Evolutionary conservation across 2,888 invertebrate species (phyloP).

Genomic region (Pammene fasciana): DNA sequence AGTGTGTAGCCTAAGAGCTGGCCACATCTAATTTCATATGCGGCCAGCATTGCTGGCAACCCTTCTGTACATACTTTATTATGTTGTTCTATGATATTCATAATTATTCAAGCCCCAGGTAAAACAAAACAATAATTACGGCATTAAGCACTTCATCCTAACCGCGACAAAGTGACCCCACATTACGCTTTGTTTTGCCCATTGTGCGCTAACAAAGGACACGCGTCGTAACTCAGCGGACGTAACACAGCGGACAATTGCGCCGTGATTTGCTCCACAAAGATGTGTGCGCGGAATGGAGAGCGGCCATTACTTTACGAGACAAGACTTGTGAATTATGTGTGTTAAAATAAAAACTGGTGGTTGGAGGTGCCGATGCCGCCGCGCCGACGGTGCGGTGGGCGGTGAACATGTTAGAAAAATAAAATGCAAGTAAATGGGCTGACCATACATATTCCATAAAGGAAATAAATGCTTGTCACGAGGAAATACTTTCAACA

Average conservation of each 20-base stretch:
- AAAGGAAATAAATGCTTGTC: no score
- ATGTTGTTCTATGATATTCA: neutral
- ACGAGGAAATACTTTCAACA: no score
- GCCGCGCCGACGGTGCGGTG: no score
- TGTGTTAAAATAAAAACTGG: neutral
- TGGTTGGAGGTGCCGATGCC: neutral
- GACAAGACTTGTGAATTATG: slow-evolving; percentile 2
- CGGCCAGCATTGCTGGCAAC: neutral
- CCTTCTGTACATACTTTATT: neutral
- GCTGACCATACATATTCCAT: no score
- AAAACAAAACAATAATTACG: slow-evolving; percentile 28
- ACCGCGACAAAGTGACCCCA: slow-evolving; percentile 19
- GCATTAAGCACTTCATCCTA: slow-evolving; percentile 18
- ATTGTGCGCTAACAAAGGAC: slow-evolving; percentile 33
- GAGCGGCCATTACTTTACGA: neutral
- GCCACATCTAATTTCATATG: neutral
- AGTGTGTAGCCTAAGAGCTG: no score
- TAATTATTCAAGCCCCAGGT: slow-evolving; percentile 3
- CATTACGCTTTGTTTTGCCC: slow-evolving; percentile 28
- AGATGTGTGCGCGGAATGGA: slow-evolving; percentile 13
- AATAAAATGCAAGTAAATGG: no score
- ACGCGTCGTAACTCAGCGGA: slow-evolving; percentile 26
- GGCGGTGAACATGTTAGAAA: no score
- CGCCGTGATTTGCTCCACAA: slow-evolving; percentile 17
- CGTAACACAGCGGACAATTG: slow-evolving; percentile 14